A percentile compares a stretch with the other conserved stretches of the same genome.
These are phyloP conservation scores for Onthophagus taurus DNA, from an alignment of 1,140 invertebrate species.

Conservation along the genomic window DNA sequence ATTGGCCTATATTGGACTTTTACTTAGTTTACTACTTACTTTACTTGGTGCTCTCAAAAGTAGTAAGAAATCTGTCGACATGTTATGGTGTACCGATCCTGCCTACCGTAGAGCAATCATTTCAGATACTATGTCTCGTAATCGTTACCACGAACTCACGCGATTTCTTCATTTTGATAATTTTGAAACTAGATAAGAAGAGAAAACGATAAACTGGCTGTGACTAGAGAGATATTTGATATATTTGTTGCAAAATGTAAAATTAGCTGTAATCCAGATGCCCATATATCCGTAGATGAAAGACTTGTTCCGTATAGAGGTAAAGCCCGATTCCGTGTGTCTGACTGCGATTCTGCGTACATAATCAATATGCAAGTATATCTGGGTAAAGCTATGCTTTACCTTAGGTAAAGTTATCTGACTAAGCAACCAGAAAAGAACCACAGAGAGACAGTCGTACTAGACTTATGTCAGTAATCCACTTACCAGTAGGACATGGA, in stretches of 20 bases:
- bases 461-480: constrained; percentile 9
- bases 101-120: constrained; percentile 3
- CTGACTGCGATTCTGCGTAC: constrained; percentile 24
- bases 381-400: constrained; percentile 18
- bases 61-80: too few species aligned
- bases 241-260: too few species aligned
- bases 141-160: constrained; percentile 17
- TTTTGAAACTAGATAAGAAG: constrained; percentile 21
- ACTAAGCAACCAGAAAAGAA: constrained; percentile 4
- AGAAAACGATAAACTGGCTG: too few species aligned
- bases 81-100: too few species aligned
- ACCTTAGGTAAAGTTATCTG: constrained; percentile 1
- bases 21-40: too few species aligned
- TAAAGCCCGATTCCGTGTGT: constrained; percentile 19
- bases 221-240: too few species aligned
- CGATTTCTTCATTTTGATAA: too few species aligned
- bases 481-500: constrained; percentile 11
- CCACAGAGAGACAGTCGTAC: too few species aligned
- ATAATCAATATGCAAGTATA: too few species aligned
- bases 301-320: constrained; percentile 22
- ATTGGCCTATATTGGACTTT: too few species aligned
- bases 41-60: too few species aligned
- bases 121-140: constrained; percentile 17
- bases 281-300: constrained; percentile 23
- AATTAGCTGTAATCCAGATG: too few species aligned